Base-by-base conservation (phyloP, 2,797 vertebrate genomes). In the Pangasius mekongensis region DNA sequence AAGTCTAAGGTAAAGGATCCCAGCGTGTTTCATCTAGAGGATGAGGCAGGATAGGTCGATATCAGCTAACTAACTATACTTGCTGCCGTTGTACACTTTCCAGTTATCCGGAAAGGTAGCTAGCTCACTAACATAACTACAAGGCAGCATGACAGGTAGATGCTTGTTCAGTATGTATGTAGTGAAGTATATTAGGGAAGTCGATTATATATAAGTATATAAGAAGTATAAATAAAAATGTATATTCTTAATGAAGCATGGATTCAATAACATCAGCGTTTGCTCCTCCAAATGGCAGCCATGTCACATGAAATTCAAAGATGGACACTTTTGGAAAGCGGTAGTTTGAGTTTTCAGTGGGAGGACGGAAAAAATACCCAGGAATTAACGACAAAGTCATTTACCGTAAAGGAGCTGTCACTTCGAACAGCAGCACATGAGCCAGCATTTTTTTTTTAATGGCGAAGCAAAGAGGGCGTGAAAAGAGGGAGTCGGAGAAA, bases 401-500 rank as follows among this genome's bases (percentile, higher is more conserved):
- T 90, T 89, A 89, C 86, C 87, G 89, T 88, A 86, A 86, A 86
- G 82, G 90, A 91, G 83, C 89, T 87, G 90, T 91, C 89, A 91
- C 27, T 73, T 83, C 52, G 64, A 78, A 86, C 67, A 22, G 73
- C 69, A 69, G 88, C 78, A 85, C 87, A 89, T 86, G 83, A 90
- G 90, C 66, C 74, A 64, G 86, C 66, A 14, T 85, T 89, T 87
- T 58, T 73, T 69, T 56, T 69, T n/a, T 47, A 69, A 67, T 71
- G 87, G 87, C 89, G 86, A 88, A 89, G 85, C 64, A 62, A 81
- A 87, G 83, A 77, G 66, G 80, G 90, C 77, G 86, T 92, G 91
- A 93, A 90, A 91, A 91, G 93, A 24, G 33, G 92, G 91, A 91
- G 94, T 74, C 89, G 92, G 92, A 93, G 93, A 95, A 94, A 94